A percentile compares a stretch with the other conserved stretches of the same genome.
Conservation (phyloP, 2,888 invertebrate genomes). For the Seira sanloemensis region DNA sequence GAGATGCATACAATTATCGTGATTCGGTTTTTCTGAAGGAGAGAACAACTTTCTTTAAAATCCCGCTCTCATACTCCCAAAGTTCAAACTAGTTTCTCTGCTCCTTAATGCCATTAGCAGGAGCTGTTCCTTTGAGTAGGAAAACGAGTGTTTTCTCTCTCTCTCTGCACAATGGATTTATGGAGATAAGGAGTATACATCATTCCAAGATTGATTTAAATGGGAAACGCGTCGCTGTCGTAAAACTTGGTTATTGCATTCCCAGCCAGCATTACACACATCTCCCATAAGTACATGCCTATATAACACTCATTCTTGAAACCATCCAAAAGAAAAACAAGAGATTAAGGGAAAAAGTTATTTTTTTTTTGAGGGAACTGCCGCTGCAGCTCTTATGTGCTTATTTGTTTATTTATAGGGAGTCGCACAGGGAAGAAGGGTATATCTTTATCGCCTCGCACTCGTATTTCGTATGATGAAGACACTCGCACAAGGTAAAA, state of each 20-base stretch:
- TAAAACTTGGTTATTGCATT: constrained; percentile 3
- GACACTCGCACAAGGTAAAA: not conserved
- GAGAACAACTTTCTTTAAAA: too few species aligned
- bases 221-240: not conserved
- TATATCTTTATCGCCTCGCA: not conserved
- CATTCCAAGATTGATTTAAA: not conserved
- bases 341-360: not conserved
- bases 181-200: not conserved
- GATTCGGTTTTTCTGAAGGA: too few species aligned
- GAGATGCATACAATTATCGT: too few species aligned
- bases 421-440: not conserved
- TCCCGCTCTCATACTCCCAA: too few species aligned
- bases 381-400: not conserved
- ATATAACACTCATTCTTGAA: too few species aligned
- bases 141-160: not conserved
- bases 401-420: constrained; percentile 11
- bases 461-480: not conserved
- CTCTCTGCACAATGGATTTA: not conserved
- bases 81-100: too few species aligned
- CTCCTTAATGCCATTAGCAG: too few species aligned
- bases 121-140: too few species aligned
- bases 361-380: not conserved
- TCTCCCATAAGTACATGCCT: too few species aligned
- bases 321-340: not conserved
- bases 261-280: not conserved